These are phyloP conservation scores for Otis tarda DNA, from an alignment of 2,113 vertebrate genomes.

Conservation along the genomic window DNA sequence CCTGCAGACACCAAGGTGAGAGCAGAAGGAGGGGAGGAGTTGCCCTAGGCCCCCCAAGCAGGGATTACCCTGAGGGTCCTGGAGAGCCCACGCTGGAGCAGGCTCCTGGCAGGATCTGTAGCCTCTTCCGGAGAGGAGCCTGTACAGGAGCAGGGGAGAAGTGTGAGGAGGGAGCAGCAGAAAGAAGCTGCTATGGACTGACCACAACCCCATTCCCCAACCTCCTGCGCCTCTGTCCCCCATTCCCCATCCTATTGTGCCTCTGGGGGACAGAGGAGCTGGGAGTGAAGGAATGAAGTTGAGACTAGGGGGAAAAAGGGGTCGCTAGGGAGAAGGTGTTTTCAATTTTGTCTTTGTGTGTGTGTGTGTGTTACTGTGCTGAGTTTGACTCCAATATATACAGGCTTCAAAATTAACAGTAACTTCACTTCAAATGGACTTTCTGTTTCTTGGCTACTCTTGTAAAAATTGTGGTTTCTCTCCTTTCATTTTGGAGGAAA, in stretches of 20 bases:
- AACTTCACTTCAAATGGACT: neutral
- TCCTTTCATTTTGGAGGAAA: neutral
- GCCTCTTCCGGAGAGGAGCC: neutral
- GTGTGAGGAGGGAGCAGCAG: neutral
- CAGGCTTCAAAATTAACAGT: neutral
- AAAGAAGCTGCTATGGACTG: neutral
- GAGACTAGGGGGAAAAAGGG: neutral
- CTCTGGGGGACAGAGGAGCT: neutral
- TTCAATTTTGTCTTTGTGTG: neutral
- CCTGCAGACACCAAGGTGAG: neutral
- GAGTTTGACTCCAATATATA: neutral
- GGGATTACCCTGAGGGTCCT: too few relatives aligned
- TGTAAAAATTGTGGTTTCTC: neutral
- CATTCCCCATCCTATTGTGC: neutral
- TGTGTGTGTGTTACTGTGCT: neutral
- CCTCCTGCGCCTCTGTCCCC: too few relatives aligned
- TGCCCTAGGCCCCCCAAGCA: accelerated
- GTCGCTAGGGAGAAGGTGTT: neutral
- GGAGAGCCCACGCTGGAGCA: neutral
- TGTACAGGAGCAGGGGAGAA: too few relatives aligned
- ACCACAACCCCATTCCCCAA: too few relatives aligned
- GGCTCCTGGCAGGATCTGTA: neutral
- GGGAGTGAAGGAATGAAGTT: neutral
- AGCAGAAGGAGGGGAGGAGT: neutral
- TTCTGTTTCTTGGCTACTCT: neutral